Base-by-base conservation (phyloP, 2,888 invertebrate genomes). In the Leptopilina drosophilae region DNA sequence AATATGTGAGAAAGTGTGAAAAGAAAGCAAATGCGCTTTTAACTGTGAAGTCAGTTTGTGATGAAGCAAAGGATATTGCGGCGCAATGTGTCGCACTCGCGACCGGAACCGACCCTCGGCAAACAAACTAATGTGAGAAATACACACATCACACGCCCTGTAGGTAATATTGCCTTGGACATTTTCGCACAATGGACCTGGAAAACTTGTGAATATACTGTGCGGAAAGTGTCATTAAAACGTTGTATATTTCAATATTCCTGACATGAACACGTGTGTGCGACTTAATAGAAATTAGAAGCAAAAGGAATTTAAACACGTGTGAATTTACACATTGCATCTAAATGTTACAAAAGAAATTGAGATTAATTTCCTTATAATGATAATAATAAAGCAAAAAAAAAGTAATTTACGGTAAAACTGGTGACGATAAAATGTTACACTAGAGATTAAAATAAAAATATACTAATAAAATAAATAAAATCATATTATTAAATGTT, bases 71-170 rank as follows among this genome's bases (percentile, higher is more conserved):
- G 88, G 89, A 90, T 90, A 90, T 90, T 90, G 90, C 89, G 87
- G 5, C 85, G 88, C 88, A 85, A 88, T 88, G 89, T 89, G 87
- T 90, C 88, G 87, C 85, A 78, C 80, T 80, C 84, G 84, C 82
- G 84, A 83, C 81, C 84, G 85, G 83, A 84, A 77, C 86, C 85
- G 84, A 89, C 89, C 90, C 90, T 90, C 82, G 87, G 84, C 85
- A 91, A 91, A 91, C 87, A 91, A 80, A 82, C 86, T 91, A 91
- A 91, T 91, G 91, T 90, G 91, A 88, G 90, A 90, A 90, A 90
- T 88, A 90, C 90, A 90, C 90, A 90, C 90, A 85, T 86, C 84
- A 82, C 4, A 33, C 33, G 33, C 80, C 78, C 78, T 65, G 84
- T 80, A 81, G 84, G 87, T 87, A 87, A 89, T 88, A 89, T 88